Evolutionary conservation across 2,113 vertebrate genomes (phyloP).

Genomic region (Gobio gobio): DNA sequence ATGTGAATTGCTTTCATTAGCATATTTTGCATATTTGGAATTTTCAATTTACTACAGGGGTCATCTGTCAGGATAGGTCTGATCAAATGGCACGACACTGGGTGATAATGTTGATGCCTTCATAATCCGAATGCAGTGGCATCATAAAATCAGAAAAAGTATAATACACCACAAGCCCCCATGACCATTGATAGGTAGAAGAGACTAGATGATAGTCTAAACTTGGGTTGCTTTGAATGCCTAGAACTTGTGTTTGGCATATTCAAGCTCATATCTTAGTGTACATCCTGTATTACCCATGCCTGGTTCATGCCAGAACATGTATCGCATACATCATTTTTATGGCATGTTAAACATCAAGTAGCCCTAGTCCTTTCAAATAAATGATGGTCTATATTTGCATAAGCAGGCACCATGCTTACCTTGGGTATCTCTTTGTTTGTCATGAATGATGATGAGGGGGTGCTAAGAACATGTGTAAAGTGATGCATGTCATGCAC

Average conservation of each 20-base stretch:
- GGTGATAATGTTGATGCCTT: background rate
- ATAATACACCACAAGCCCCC: too few relatives aligned
- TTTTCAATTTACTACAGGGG: background rate
- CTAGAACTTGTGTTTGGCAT: background rate
- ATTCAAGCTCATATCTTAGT: background rate
- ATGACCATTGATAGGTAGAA: background rate
- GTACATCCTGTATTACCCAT: background rate
- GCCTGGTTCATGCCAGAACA: constrained; percentile 8
- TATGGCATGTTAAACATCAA: constrained; percentile 53
- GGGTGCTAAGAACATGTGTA: constrained; percentile 44
- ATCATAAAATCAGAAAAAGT: too few relatives aligned
- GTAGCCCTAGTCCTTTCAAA: constrained; percentile 26
- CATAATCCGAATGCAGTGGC: background rate
- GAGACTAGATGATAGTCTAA: background rate
- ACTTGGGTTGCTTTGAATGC: background rate
- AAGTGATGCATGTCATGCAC: constrained; percentile 36
- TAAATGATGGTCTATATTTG: constrained; percentile 41
- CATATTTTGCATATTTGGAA: background rate
- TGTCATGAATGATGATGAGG: constrained; percentile 41
- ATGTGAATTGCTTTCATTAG: background rate
- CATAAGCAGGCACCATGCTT: constrained; percentile 18
- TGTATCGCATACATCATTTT: constrained; percentile 27
- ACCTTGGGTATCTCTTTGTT: constrained; percentile 47
- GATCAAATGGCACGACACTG: background rate
- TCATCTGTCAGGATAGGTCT: background rate